A percentile compares a stretch with the other conserved stretches of the same genome.
These are phyloP conservation scores for Cheilosia scutellata DNA, from an alignment of 2,888 invertebrate genomes.

Conservation along the genomic window DNA sequence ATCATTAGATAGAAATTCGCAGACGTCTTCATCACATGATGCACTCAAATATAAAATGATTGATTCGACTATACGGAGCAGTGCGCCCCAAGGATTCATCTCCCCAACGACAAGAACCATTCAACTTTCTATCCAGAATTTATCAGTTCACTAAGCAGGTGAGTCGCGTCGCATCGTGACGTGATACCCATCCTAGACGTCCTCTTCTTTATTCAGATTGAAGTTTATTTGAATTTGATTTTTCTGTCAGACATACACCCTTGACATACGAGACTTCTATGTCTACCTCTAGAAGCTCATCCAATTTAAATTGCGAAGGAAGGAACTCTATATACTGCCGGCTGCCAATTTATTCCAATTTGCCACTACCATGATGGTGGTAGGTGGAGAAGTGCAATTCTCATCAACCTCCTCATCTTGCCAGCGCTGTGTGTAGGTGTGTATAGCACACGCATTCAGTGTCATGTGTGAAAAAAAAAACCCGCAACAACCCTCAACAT, in stretches of 20 bases:
- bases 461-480: slow-evolving; percentile 35
- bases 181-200: slow-evolving; percentile 19
- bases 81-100: slow-evolving; percentile 8
- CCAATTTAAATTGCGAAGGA: slow-evolving; percentile 53
- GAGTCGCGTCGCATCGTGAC: slow-evolving; percentile 46
- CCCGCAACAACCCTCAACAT: slow-evolving; percentile 22
- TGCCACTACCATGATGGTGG: not conserved
- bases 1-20: slow-evolving; percentile 1
- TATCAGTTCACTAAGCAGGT: slow-evolving; percentile 54
- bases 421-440: slow-evolving; percentile 16
- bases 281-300: slow-evolving; percentile 42
- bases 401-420: too few relatives aligned
- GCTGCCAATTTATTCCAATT: slow-evolving; percentile 57
- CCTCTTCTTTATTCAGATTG: slow-evolving; percentile 24
- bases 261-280: slow-evolving; percentile 25
- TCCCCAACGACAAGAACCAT: not conserved
- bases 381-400: slow-evolving; percentile 1
- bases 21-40: slow-evolving; percentile 31
- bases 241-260: slow-evolving; percentile 30
- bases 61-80: slow-evolving; percentile 11
- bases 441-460: slow-evolving; percentile 13
- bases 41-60: slow-evolving; percentile 28
- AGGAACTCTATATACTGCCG: slow-evolving; percentile 21
- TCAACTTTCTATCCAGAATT: slow-evolving; percentile 6
- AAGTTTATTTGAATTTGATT: slow-evolving; percentile 21